Evolutionary conservation across 2,113 vertebrate species (phyloP).

Genomic region (Tylochromis polylepis): DNA sequence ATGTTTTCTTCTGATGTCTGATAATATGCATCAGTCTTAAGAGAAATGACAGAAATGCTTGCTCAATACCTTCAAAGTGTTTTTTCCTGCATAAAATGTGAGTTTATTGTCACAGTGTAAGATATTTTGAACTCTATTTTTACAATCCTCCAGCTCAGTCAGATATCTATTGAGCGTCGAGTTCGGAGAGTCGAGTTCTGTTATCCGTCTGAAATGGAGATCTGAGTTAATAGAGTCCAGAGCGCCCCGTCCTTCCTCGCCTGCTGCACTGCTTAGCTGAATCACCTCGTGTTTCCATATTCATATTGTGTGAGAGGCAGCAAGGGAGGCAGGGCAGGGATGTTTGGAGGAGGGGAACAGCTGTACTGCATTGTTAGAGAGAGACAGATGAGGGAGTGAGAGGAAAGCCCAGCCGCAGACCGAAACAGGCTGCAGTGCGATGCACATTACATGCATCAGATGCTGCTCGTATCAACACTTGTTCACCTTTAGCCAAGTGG

Average conservation of each 20-base stretch:
- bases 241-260: not conserved
- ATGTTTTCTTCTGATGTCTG: not conserved
- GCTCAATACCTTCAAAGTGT: not conserved
- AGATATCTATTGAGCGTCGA: not conserved
- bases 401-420: conserved; percentile 11
- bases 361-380: conserved; percentile 26
- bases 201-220: conserved; percentile 6
- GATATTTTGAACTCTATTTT: not conserved
- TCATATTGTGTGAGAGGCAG: conserved; percentile 7
- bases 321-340: not conserved
- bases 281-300: conserved; percentile 14
- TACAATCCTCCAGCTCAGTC: not conserved
- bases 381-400: conserved; percentile 1
- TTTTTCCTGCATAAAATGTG: not conserved
- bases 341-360: conserved; percentile 23
- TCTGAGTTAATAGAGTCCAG: conserved; percentile 24
- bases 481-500: not conserved
- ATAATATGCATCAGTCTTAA: not conserved
- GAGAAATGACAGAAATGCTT: not conserved
- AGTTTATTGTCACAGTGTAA: not conserved
- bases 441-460: not conserved
- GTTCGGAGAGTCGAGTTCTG: not conserved
- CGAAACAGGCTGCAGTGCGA: not conserved
- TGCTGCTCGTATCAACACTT: not conserved
- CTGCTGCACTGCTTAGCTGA: not conserved